Evolutionary conservation across 2,888 invertebrate genomes (phyloP).

Genomic region (Amphimallon solstitiale): DNA sequence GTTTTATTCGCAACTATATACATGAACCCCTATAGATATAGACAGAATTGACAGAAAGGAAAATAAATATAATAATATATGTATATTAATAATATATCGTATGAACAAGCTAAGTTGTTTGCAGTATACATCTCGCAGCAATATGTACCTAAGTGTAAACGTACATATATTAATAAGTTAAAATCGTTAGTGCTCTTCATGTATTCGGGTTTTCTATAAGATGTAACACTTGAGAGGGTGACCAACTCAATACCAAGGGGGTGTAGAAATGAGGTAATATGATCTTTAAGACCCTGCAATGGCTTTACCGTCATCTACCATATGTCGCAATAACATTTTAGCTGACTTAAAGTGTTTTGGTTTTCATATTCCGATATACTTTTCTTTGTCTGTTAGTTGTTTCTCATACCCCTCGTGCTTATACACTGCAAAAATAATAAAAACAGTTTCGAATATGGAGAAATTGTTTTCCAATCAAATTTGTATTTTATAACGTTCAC

Average conservation of each 20-base stretch:
- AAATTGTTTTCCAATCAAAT: too few relatives aligned
- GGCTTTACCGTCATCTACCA: slow-evolving; percentile 48
- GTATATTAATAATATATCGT: too few relatives aligned
- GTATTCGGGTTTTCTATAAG: slow-evolving; percentile 30
- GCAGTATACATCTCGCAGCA: too few relatives aligned
- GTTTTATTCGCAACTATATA: too few relatives aligned
- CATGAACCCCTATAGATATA: too few relatives aligned
- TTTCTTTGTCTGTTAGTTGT: slow-evolving; percentile 12
- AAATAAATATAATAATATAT: too few relatives aligned
- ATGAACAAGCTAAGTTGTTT: too few relatives aligned
- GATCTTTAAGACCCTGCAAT: slow-evolving; percentile 45
- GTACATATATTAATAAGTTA: slow-evolving; percentile 16
- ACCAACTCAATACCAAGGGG: slow-evolving; percentile 17
- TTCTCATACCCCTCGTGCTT: background rate
- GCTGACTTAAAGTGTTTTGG: slow-evolving; percentile 33
- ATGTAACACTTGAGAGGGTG: slow-evolving; percentile 34
- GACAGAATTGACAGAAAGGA: too few relatives aligned
- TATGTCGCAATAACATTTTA: slow-evolving; percentile 50
- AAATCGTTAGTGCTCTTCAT: slow-evolving; percentile 19
- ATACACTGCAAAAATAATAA: slow-evolving; percentile 16
- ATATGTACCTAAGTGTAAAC: too few relatives aligned
- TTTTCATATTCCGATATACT: slow-evolving; percentile 25
- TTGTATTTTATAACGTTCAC: too few relatives aligned
- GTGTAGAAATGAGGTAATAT: slow-evolving; percentile 34
- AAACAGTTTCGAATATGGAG: background rate